Evolutionary conservation across 2,888 invertebrate genomes (phyloP), one percentile per base, ranked within the genome.

Genomic region (Harpagoxenus sublaevis): DNA sequence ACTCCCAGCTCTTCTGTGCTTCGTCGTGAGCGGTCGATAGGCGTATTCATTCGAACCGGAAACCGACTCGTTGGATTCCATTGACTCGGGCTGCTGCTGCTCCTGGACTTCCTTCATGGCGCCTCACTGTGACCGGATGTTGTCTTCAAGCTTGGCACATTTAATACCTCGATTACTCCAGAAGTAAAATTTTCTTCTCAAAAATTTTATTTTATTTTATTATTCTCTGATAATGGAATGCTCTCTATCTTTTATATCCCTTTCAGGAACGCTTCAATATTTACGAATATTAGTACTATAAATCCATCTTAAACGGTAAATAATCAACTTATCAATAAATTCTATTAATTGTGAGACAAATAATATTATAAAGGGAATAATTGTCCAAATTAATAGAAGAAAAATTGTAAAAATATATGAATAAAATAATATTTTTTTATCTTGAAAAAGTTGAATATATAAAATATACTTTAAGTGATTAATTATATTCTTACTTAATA

Each of bases 1-100:
- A 18, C 96, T 96, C 4, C 94, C 94, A 35, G 95, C 94, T 45
- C 94, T 90, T 51, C 94, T 87, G 81, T 94, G 94, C 70, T 94
- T 94, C 63, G 94, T 94, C 63, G 94, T 94, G 66, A 94, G 82
- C 6, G 94, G 94, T 78, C 94, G 91, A 89, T 94, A 94, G 39
- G 94, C 94, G 87, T 94, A 94, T 28, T 94, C 94, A 84, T 90
- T 93, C 39, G 86, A 86, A 45, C 82, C 85, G 65, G 89, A 89
- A 28, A 90, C 89, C 45, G 93, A 93, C 83, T 93, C 93, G 87
- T 92, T 94, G 63, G 94, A 94, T 66, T 93, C 93, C 92, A 94
- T 94, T 63, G 93, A 93, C 86, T 92, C 92, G 2, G 93, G 92
- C 82, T 93, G 92, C 70, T 89, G 88, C 35, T 91, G 90, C 86